These are phyloP conservation scores for Portunus trituberculatus DNA, from an alignment of 1,140 invertebrate genomes.

Conservation along the genomic window DNA sequence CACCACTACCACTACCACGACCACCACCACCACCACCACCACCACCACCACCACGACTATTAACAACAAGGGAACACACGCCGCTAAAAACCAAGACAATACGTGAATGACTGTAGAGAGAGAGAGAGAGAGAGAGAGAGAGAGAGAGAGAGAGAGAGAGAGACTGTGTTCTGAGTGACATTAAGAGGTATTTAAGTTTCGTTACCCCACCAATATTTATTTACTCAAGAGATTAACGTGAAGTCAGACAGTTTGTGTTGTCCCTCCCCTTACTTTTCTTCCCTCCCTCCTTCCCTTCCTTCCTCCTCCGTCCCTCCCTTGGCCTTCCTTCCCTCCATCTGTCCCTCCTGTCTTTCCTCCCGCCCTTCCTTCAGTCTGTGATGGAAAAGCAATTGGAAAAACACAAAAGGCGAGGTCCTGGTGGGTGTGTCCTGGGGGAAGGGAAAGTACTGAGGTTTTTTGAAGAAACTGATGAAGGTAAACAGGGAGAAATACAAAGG, in stretches of 20 bases:
- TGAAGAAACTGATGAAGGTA: neutral
- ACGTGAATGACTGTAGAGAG: no score
- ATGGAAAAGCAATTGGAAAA: conserved; percentile 16
- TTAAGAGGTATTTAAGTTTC: no score
- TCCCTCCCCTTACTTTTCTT: neutral
- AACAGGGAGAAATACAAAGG: neutral
- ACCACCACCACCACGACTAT: conserved; percentile 5
- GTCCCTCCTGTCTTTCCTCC: neutral
- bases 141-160: no score
- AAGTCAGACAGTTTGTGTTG: no score
- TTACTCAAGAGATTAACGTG: no score
- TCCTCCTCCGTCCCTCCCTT: neutral
- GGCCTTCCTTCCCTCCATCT: neutral
- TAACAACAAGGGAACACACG: neutral
- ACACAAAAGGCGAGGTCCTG: neutral
- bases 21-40: neutral
- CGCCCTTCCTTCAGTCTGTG: neutral
- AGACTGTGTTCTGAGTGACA: no score
- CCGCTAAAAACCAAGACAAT: neutral
- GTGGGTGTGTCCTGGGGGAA: neutral
- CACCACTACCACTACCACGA: neutral
- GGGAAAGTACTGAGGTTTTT: neutral
- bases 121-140: no score
- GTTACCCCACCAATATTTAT: no score
- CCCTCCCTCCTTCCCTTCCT: neutral